These are phyloP conservation scores for Muscina levida DNA, from an alignment of 2,888 invertebrate genomes.

Conservation along the genomic window DNA sequence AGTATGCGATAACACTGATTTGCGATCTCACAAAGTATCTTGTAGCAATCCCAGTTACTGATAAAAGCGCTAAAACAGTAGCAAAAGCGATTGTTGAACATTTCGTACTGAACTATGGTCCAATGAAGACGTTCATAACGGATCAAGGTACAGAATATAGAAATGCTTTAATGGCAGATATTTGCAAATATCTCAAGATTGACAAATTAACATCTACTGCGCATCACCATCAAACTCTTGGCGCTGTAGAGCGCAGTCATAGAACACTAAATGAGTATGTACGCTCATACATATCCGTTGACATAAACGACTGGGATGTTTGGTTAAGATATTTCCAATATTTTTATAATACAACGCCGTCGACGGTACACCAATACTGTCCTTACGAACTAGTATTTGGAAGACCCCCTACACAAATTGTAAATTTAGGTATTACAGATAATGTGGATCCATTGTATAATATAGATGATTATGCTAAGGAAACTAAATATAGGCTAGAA, in stretches of 20 bases:
- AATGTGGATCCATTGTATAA: conserved; percentile 36
- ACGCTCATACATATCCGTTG: conserved; percentile 48
- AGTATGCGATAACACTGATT: conserved; percentile 45
- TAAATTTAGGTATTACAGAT: neutral
- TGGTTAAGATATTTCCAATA: conserved; percentile 56
- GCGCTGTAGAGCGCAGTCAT: conserved; percentile 66
- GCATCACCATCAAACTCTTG: conserved; percentile 63
- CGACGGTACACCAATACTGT: conserved; percentile 33
- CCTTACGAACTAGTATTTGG: conserved; percentile 46
- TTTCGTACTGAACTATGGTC: neutral
- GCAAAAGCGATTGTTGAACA: conserved; percentile 64
- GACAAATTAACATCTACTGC: conserved; percentile 48
- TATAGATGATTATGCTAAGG: conserved; percentile 34
- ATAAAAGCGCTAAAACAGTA: conserved; percentile 45
- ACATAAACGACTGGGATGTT: conserved; percentile 58
- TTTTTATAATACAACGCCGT: conserved; percentile 53
- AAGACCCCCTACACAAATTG: neutral
- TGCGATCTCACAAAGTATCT: conserved; percentile 60
- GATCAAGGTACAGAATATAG: neutral
- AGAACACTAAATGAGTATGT: conserved; percentile 65
- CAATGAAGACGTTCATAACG: neutral
- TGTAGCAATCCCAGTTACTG: conserved; percentile 55
- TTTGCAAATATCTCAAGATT: conserved; percentile 16
- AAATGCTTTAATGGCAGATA: conserved; percentile 33
- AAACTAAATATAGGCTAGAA: conserved; percentile 41